phyloP scores from a whole-genome alignment of 92 coral and sea anemone species.

The Desmophyllum pertusum region DNA sequence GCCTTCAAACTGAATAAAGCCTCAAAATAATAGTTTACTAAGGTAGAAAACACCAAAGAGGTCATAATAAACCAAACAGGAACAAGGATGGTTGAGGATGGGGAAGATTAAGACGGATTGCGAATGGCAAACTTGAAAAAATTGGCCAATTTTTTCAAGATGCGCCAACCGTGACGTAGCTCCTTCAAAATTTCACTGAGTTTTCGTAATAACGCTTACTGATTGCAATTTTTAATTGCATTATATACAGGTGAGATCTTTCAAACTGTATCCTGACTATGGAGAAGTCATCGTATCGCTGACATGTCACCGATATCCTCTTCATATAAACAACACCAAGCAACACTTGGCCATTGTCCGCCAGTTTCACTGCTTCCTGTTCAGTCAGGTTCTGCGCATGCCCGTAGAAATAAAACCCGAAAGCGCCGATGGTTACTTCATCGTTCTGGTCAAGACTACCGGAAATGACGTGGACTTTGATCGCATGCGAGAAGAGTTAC shows the following conservation, averaged over 20 bases:
- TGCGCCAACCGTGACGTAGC: too few relatives aligned
- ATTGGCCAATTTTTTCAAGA: too few relatives aligned
- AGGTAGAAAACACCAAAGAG: too few relatives aligned
- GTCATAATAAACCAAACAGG: too few relatives aligned
- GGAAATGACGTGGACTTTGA: conserved; percentile 30
- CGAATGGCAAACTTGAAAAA: too few relatives aligned
- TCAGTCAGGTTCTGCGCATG: conserved; percentile 62
- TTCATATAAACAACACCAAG: background rate
- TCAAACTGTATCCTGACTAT: conserved; percentile 72
- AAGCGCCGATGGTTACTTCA: conserved; percentile 67
- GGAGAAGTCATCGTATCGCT: conserved; percentile 71
- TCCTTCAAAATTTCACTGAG: too few relatives aligned
- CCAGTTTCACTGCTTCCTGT: conserved; percentile 64
- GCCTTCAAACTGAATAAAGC: too few relatives aligned
- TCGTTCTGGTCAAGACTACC: conserved; percentile 57
- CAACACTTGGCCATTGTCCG: conserved; percentile 43
- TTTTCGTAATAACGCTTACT: too few relatives aligned
- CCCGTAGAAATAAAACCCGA: conserved; percentile 52
- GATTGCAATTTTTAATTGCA: too few relatives aligned
- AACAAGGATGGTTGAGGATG: too few relatives aligned
- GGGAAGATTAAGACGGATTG: too few relatives aligned
- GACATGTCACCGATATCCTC: background rate
- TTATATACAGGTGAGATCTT: conserved; percentile 70
- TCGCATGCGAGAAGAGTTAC: conserved; percentile 10
- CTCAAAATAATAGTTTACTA: too few relatives aligned